phyloP scores from a whole-genome alignment of 2,797 vertebrate species.

The Ceyx erithaca region DNA sequence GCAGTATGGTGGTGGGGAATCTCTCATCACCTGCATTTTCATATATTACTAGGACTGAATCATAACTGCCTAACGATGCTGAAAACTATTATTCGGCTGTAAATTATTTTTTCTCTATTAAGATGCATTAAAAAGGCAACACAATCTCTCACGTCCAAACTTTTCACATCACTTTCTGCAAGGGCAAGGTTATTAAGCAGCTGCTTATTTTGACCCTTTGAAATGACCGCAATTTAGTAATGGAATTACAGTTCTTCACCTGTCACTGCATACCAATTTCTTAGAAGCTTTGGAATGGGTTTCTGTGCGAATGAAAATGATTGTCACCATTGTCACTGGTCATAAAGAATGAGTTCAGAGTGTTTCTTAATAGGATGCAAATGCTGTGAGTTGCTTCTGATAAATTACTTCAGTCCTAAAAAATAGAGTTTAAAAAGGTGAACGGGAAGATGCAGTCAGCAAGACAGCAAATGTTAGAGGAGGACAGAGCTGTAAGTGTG shows the following conservation, averaged over 20 bases:
- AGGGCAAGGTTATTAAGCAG: conserved; percentile 28
- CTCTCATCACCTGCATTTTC: not conserved
- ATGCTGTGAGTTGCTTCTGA: not conserved
- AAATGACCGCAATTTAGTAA: conserved; percentile 49
- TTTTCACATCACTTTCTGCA: not conserved
- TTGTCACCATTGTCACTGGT: not conserved
- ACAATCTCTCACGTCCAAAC: not conserved
- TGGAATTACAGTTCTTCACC: conserved; percentile 50
- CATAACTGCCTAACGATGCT: not conserved
- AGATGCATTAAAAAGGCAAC: conserved; percentile 8
- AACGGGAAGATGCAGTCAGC: not conserved
- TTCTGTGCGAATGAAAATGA: conserved; percentile 31
- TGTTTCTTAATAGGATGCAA: conserved; percentile 29
- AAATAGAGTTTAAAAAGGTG: not conserved
- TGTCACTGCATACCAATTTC: conserved; percentile 5
- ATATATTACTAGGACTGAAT: not conserved
- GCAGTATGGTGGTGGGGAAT: not conserved
- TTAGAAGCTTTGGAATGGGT: conserved; percentile 14
- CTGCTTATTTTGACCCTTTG: conserved; percentile 31
- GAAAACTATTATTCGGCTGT: not conserved
- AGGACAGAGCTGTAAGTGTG: not conserved
- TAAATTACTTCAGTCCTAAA: conserved; percentile 9
- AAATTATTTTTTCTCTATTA: conserved; percentile 31
- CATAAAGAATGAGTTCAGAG: not conserved
- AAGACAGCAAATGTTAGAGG: not conserved